Conservation (phyloP, 2,797 vertebrate genomes). For the Amblyraja radiata region DNA sequence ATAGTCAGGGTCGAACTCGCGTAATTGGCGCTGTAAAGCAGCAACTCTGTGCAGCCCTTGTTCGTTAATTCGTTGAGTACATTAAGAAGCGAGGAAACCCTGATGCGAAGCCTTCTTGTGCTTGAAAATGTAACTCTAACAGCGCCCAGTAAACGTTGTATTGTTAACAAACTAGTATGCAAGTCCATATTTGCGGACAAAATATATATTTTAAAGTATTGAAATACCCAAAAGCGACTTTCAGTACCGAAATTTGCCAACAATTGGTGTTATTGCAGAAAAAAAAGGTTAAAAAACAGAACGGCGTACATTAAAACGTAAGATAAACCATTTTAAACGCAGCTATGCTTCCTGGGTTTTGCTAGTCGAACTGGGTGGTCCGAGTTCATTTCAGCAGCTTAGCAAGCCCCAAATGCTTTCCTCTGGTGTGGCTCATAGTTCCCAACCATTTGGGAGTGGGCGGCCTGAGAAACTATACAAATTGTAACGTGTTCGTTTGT, state of each 20-base stretch:
- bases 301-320: constrained; percentile 43
- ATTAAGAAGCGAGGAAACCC: not conserved
- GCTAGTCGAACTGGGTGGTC: constrained; percentile 45
- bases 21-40: too few relatives aligned
- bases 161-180: not conserved
- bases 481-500: constrained; percentile 32
- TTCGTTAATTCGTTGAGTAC: not conserved
- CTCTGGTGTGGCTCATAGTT: constrained; percentile 41
- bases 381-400: constrained; percentile 44
- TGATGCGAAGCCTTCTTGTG: not conserved
- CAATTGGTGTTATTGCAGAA: not conserved
- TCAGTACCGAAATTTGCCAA: not conserved
- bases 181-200: not conserved
- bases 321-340: constrained; percentile 50
- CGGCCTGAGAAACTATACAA: constrained; percentile 28
- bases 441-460: constrained; percentile 40
- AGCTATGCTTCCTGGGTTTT: constrained; percentile 43
- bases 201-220: not conserved
- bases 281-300: constrained; percentile 40
- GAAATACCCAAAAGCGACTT: not conserved
- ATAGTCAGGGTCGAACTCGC: too few relatives aligned
- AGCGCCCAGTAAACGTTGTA: not conserved
- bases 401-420: constrained; percentile 42
- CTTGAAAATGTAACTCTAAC: not conserved
- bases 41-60: too few relatives aligned